Evolutionary conservation across 2,888 invertebrate genomes (phyloP).

Genomic region (Oligia latruncula): DNA sequence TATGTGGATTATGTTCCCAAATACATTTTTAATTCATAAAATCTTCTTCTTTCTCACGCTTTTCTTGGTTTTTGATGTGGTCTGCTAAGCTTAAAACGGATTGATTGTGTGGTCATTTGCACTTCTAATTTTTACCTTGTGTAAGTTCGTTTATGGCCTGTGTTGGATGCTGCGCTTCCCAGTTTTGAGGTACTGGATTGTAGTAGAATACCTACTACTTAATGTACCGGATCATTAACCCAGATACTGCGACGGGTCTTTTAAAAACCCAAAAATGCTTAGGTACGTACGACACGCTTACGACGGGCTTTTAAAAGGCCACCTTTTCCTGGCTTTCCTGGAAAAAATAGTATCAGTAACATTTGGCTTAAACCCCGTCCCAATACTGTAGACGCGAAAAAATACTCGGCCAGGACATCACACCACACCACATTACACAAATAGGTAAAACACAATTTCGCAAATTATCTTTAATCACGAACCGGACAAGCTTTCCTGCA

Average conservation of each 20-base stretch:
- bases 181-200: not conserved
- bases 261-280: not conserved
- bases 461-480: slow-evolving; percentile 30
- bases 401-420: not conserved
- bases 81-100: slow-evolving; percentile 2
- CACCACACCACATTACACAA: slow-evolving; percentile 13
- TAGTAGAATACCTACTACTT: not conserved
- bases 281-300: not conserved
- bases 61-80: not conserved
- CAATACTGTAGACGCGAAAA: not conserved
- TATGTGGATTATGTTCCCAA: slow-evolving; percentile 2
- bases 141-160: too few relatives aligned
- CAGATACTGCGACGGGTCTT: not conserved
- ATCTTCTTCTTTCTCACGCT: slow-evolving; percentile 31
- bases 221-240: not conserved
- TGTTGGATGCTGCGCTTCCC: not conserved
- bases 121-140: not conserved
- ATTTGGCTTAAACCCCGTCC: not conserved
- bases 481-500: slow-evolving; percentile 26
- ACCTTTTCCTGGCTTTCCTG: not conserved
- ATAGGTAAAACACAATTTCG: slow-evolving; percentile 14
- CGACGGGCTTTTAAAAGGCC: not conserved
- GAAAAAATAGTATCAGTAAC: not conserved
- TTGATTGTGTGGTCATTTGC: slow-evolving; percentile 9
- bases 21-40: slow-evolving; percentile 3